These are phyloP conservation scores for Hydrotaea cyrtoneurina DNA, from an alignment of 2,888 invertebrate species.

Conservation along the genomic window DNA sequence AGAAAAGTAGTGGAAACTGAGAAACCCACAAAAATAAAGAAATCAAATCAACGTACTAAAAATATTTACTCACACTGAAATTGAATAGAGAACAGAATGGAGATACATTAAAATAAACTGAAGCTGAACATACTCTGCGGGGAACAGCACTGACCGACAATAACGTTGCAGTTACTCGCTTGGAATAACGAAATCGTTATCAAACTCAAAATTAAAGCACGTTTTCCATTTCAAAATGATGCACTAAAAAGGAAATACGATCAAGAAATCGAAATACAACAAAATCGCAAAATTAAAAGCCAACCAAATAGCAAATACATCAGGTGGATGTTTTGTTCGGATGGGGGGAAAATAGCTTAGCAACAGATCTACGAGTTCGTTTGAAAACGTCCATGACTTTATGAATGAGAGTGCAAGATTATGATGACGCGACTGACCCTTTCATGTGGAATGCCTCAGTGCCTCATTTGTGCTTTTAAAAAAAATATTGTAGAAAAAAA, in stretches of 20 bases:
- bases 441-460: too few species aligned
- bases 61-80: constrained; percentile 9
- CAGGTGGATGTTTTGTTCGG: too few species aligned
- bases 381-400: too few species aligned
- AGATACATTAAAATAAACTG: constrained; percentile 27
- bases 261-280: constrained; percentile 20
- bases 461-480: too few species aligned
- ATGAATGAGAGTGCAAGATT: too few species aligned
- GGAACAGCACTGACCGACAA: not conserved
- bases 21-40: not conserved
- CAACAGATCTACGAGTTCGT: too few species aligned
- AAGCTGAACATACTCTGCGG: not conserved
- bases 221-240: constrained; percentile 2
- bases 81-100: not conserved
- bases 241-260: constrained; percentile 26
- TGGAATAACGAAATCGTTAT: constrained; percentile 11
- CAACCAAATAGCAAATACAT: too few species aligned
- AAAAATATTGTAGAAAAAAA: too few species aligned
- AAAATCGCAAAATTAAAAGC: not conserved
- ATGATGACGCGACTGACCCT: too few species aligned
- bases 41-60: constrained; percentile 19
- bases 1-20: not conserved
- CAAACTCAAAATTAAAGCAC: constrained; percentile 42
- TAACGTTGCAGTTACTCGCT: not conserved
- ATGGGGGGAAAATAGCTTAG: too few species aligned